Evolutionary conservation across 2,797 vertebrate species (phyloP), one percentile per base, ranked within the genome.

Genomic region (Tragopan temminckii): DNA sequence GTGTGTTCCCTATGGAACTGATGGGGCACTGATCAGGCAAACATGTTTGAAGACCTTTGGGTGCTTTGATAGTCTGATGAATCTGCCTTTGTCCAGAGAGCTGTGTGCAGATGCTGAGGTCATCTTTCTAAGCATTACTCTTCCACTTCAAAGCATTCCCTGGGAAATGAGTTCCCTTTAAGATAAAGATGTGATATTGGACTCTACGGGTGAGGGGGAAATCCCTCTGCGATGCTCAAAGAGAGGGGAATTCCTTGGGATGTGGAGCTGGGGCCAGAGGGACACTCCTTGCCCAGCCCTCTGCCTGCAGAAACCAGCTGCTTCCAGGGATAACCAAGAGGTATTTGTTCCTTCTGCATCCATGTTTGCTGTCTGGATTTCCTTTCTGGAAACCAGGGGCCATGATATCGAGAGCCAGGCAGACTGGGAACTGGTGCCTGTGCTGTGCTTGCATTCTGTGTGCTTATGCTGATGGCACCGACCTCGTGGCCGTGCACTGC

Each of bases 111-210:
- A 89, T 66, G 89, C 38, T 75, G 81, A 88, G 82, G 85, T 88
- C 0, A 5, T 38, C 85, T 88, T 88, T 95, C 92, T 92, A 72
- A 72, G 85, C 5, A 1, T 53, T 90, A 85, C 94, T 84, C 7
- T 45, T 63, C 77, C 64, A 95, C 82, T 92, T 96, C 90, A 96
- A 95, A 94, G 89, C 53, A 7, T 91, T 89, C 4, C 19, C 80
- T 69, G 91, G 89, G 90, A 95, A 93, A 91, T 70, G 66, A 92
- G 82, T 86, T 74, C 88, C 78, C 57, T 95, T 95, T 97, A 61
- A 92, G 91, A 89, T 94, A 92, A 89, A 93, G 93, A 83, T 4
- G 0, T 94, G 78, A 87, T 38, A 53, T 46, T 25, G 33, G 79
- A 59, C 83, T 96, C 2, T 63, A 16, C 53, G 52, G 59, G 36